These are phyloP conservation scores for Todiramphus saurophagus DNA, from an alignment of 2,113 vertebrate genomes.

Conservation along the genomic window DNA sequence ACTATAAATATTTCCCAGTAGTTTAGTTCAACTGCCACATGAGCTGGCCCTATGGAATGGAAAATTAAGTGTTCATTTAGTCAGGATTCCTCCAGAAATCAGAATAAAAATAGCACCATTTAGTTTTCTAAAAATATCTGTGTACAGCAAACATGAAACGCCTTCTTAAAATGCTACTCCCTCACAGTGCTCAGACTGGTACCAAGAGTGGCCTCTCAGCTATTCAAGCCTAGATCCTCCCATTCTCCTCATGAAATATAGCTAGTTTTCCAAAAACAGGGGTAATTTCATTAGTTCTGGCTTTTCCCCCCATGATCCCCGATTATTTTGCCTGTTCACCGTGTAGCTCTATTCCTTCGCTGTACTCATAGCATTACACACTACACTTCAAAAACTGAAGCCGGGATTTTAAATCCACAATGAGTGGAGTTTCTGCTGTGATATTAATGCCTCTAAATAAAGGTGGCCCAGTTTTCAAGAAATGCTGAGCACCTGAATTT, in stretches of 20 bases:
- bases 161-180: not conserved
- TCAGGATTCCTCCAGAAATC: conserved; percentile 31
- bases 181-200: not conserved
- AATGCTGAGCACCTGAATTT: not conserved
- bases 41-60: conserved; percentile 16
- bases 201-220: not conserved
- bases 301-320: not conserved
- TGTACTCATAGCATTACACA: not conserved
- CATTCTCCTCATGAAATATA: not conserved
- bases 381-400: not conserved
- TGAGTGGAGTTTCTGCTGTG: not conserved
- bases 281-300: not conserved
- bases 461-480: not conserved
- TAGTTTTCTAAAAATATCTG: conserved; percentile 47
- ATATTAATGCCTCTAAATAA: not conserved
- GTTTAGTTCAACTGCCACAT: not conserved
- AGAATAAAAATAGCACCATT: conserved; percentile 31
- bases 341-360: not conserved
- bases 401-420: not conserved
- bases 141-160: not conserved
- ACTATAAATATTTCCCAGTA: conserved; percentile 45
- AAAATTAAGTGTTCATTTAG: conserved; percentile 24
- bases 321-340: not conserved
- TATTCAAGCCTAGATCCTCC: not conserved
- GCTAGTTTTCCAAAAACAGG: not conserved